These are phyloP conservation scores for Petroica traversi DNA, from an alignment of 2,113 vertebrate species.

Conservation along the genomic window DNA sequence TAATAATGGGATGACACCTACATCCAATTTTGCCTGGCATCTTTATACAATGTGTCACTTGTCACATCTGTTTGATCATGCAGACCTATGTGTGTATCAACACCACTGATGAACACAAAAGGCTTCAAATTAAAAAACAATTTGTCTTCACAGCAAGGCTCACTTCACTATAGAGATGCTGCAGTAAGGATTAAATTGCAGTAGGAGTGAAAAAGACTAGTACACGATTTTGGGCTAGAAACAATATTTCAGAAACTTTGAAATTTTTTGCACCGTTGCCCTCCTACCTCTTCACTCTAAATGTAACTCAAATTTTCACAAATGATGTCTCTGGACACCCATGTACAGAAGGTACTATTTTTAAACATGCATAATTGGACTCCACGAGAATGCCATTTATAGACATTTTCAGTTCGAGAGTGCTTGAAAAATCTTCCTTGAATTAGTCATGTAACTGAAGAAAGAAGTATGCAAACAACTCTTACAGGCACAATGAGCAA, in stretches of 20 bases:
- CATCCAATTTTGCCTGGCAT: background rate
- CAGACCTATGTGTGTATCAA: background rate
- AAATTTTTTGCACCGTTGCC: background rate
- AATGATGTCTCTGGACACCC: background rate
- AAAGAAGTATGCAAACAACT: background rate
- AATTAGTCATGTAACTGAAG: background rate
- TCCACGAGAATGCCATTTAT: background rate
- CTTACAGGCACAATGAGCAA: background rate
- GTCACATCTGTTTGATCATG: slow-evolving; percentile 15
- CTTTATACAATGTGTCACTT: background rate
- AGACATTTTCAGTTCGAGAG: background rate
- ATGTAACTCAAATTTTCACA: background rate
- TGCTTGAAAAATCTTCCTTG: background rate
- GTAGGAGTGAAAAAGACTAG: background rate
- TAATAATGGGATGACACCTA: background rate
- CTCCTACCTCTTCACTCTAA: background rate
- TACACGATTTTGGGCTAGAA: background rate
- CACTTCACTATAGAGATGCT: background rate
- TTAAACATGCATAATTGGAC: background rate
- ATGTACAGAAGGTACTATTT: background rate
- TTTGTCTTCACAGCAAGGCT: background rate
- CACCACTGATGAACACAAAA: background rate
- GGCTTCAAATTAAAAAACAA: background rate
- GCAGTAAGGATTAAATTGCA: background rate
- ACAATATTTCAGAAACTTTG: background rate